phyloP scores from a whole-genome alignment of 2,888 invertebrate species.

The Polydrusus pterygomalis region DNA sequence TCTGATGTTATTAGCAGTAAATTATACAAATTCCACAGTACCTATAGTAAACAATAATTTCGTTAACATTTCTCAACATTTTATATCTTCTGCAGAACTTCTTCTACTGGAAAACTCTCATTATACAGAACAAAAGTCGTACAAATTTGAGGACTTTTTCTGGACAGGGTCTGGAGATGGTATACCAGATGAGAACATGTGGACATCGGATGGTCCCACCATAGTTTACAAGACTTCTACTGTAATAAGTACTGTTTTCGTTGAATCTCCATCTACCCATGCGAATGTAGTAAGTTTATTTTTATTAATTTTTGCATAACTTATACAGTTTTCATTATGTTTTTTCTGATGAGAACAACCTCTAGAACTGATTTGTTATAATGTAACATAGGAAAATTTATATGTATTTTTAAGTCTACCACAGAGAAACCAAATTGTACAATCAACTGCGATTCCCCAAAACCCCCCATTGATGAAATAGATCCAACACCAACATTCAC shows the following conservation, averaged over 20 bases:
- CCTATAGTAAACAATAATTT: too few species aligned
- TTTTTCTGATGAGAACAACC: too few species aligned
- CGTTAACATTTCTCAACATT: too few species aligned
- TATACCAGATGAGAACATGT: slow-evolving; percentile 71
- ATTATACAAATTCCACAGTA: too few species aligned
- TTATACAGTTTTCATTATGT: too few species aligned
- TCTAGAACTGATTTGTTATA: too few species aligned
- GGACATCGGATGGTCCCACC: slow-evolving; percentile 74
- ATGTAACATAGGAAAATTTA: too few species aligned
- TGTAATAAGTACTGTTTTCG: slow-evolving; percentile 81
- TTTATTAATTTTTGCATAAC: too few species aligned
- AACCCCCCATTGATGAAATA: slow-evolving; percentile 72
- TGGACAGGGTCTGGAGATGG: slow-evolving; percentile 93
- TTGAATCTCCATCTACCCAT: slow-evolving; percentile 70
- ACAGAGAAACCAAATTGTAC: slow-evolving; percentile 70
- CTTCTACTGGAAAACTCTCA: slow-evolving; percentile 64
- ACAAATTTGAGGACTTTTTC: slow-evolving; percentile 88
- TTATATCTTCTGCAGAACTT: slow-evolving; percentile 61
- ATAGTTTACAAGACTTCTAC: slow-evolving; percentile 80
- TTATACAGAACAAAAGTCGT: slow-evolving; percentile 65
- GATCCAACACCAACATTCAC: slow-evolving; percentile 70
- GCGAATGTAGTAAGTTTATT: slow-evolving; percentile 55
- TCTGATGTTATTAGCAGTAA: too few species aligned
- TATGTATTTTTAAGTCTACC: slow-evolving; percentile 49
- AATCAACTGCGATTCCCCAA: slow-evolving; percentile 73